Base-by-base conservation (phyloP, 2,888 invertebrate genomes). In the Apamea anceps region DNA sequence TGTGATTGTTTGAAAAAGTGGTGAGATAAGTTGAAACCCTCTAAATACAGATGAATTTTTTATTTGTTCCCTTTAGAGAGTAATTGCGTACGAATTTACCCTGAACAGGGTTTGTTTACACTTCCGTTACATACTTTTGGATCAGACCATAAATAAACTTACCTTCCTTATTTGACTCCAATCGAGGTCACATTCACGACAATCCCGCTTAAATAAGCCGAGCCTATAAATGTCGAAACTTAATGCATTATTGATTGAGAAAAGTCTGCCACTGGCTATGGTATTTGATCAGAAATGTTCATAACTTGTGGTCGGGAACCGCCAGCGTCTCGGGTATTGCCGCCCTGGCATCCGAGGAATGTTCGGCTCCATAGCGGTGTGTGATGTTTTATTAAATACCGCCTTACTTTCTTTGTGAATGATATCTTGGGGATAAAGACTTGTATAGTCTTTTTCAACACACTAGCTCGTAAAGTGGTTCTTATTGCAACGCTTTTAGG, bases 181-280 rank as follows among this genome's bases (percentile, higher is more conserved):
- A 72, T n/a, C 60, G 42, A 72, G 45, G 32, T 62, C 74, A 72
- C 48, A 54, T 79, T 73, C 60, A 28, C 28, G 28, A 60, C 21
- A 48, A 65, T 25, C 37, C 37, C 1, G 12, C 37, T 37, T 65
- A 62, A 51, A 57, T 32, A 75, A 28, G 8, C 28, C 13, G 48
- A 32, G 28, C n/a, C 62, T 45, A 81, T 60, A n/a, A 12, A 60
- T 81, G 75, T 72, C 48, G 57, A 66, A 80, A 75, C 54, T 79
- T 82, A 87, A 82, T 87, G 85, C 78, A 87, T 87, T 87, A 85
- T 85, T 87, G 82, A 87, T 82, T 84, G 79, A 79, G 76, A 77
- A 80, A 86, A 82, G 78, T 77, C 77, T 72, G 54, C 65, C 79
- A 42, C 51, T 57, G 32, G 51, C 73, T 42, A 65, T 66, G 87